A percentile compares a stretch with the other conserved stretches of the same genome.
Evolutionary conservation across 2,888 invertebrate species (phyloP).

Genomic region (Strigamia crassipes): DNA sequence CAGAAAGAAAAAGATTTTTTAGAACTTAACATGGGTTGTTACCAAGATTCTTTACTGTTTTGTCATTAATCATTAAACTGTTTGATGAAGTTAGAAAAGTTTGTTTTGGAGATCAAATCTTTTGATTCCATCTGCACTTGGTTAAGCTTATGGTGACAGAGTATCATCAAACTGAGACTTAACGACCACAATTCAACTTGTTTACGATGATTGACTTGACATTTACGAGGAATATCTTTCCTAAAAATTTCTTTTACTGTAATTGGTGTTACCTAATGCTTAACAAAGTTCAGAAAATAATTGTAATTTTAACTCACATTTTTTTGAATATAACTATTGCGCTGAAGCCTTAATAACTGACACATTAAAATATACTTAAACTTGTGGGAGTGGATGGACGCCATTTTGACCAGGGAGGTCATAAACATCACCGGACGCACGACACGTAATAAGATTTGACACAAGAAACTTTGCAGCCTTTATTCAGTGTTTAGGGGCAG

Average conservation of each 20-base stretch:
- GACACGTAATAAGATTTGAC: too few species aligned
- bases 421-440: too few species aligned
- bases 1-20: neutral
- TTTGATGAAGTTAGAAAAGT: neutral
- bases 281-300: neutral
- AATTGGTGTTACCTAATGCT: neutral
- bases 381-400: too few species aligned
- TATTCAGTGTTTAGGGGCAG: too few species aligned
- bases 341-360: too few species aligned
- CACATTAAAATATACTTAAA: too few species aligned
- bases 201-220: conserved; percentile 5
- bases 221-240: conserved; percentile 1
- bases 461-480: too few species aligned
- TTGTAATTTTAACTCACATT: too few species aligned
- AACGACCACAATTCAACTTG: conserved; percentile 14
- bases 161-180: neutral
- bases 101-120: neutral
- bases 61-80: neutral
- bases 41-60: neutral
- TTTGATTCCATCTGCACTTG: conserved; percentile 20
- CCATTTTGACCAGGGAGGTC: too few species aligned
- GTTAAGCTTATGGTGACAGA: conserved; percentile 28
- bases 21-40: neutral
- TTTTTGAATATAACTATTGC: too few species aligned
- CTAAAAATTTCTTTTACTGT: neutral